Evolutionary conservation across 1,140 invertebrate species (phyloP).

Genomic region (Apolygus lucorum): DNA sequence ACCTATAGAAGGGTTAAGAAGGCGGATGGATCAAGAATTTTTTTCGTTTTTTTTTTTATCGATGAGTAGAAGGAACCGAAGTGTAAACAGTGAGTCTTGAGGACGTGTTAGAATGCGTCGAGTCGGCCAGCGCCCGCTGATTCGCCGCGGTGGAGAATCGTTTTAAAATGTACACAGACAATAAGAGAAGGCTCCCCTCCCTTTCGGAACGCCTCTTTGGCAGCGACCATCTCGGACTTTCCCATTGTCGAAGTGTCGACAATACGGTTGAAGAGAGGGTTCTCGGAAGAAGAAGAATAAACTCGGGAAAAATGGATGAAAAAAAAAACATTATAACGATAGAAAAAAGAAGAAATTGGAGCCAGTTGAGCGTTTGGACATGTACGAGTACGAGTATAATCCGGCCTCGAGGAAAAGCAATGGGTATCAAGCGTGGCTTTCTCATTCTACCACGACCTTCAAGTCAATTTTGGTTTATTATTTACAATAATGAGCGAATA

Average conservation of each 20-base stretch:
- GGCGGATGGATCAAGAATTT: background rate
- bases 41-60: background rate
- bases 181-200: background rate
- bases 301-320: too few species aligned
- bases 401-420: too few species aligned
- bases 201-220: background rate
- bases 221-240: too few species aligned
- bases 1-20: background rate
- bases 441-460: too few species aligned
- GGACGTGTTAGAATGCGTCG: constrained; percentile 4
- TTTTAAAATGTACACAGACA: constrained; percentile 17
- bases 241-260: background rate
- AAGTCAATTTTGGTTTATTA: too few species aligned
- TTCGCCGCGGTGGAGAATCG: constrained; percentile 10
- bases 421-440: too few species aligned
- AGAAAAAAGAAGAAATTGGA: too few species aligned
- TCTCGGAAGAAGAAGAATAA: background rate
- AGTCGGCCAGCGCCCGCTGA: background rate
- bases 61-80: background rate
- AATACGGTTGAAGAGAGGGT: background rate
- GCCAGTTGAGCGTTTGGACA: too few species aligned
- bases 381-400: too few species aligned
- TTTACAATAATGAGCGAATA: too few species aligned
- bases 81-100: background rate
- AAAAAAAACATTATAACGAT: too few species aligned